Evolutionary conservation across 1,140 invertebrate species (phyloP), one percentile per base, ranked within the genome.

Genomic region (Drosophila baimaii): DNA sequence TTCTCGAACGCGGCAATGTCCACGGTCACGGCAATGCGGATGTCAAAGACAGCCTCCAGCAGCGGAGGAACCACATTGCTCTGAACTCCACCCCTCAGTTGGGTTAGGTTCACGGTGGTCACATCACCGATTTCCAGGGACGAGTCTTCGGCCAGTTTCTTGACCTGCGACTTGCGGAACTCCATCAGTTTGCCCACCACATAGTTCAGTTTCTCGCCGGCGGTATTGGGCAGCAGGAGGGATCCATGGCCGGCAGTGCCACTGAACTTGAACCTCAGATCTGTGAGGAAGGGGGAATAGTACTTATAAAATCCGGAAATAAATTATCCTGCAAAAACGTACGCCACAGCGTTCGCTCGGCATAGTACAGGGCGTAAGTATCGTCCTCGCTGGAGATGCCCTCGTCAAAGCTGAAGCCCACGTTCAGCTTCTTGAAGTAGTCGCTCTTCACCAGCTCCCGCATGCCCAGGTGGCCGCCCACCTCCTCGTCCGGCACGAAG

Each of bases 401-500:
- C 93, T 99, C 98, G 93, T 99, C 98, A 31, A 99, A 92, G 21
- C 96, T 95, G 92, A 98, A 97, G 1, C 97, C 98, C 59, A 98
- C 93, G 88, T 98, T 98, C 12, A 99, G 91, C 21, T 94, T 92
- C 88, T 95, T 95, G 81, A 98, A 99, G 56, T 96, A 95, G 41
- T 96, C 92, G 0, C 95, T 95, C n/a, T 95, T 88, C 0, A 98
- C 94, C 93, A 98, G 98, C 62, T 94, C 92, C 72, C 93, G 92
- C 97, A 99, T 98, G 17, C 97, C 97, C 54, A 95, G 93, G 10
- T 93, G 85, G 2, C 97, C 97, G 1, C 97, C 97, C 69, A 96
- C 95, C 93, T 99, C 98, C 92, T 99, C 98, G 93, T 99, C 97
- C 77, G 97, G 96, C n/a, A 97, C 96, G 93, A 96, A 98, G 2